Conservation (phyloP, 2,888 invertebrate species). For the Nomada ruficornis region DNA sequence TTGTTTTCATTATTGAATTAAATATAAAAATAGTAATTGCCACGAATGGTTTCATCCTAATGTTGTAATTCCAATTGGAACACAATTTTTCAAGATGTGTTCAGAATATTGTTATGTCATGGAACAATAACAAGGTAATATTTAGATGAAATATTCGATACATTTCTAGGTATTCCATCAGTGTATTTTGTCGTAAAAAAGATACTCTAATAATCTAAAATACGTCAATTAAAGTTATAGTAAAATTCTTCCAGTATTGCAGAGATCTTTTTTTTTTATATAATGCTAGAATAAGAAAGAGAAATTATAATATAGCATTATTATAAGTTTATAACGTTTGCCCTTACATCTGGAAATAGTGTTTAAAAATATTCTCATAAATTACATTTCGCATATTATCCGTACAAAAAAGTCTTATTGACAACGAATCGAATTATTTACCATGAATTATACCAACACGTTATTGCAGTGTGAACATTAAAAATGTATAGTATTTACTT, state of each 20-base stretch:
- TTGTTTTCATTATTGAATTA: conserved; percentile 59
- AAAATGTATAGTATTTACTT: conserved; percentile 26
- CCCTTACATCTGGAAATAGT: conserved; percentile 12
- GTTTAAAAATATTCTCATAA: conserved; percentile 16
- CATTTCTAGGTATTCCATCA: conserved; percentile 45
- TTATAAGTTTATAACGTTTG: conserved; percentile 23
- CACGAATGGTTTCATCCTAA: conserved; percentile 50
- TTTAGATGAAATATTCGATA: conserved; percentile 43
- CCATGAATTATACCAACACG: conserved; percentile 12
- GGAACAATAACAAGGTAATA: conserved; percentile 44
- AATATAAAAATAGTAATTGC: conserved; percentile 72
- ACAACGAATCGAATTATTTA: conserved; percentile 12
- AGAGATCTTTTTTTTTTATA: conserved; percentile 16
- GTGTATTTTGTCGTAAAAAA: conserved; percentile 55
- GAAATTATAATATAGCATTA: neutral
- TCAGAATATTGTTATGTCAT: conserved; percentile 45
- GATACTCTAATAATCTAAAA: conserved; percentile 58
- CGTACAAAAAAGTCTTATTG: conserved; percentile 26
- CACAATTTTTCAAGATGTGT: conserved; percentile 41
- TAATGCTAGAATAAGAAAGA: conserved; percentile 23
- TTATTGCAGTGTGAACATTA: conserved; percentile 7
- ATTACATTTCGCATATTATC: conserved; percentile 21
- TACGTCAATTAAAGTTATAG: conserved; percentile 35
- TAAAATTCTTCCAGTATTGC: conserved; percentile 47
- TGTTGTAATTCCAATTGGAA: conserved; percentile 51